Conservation (phyloP, 2,797 vertebrate genomes). For the Brachymystax lenok region DNA sequence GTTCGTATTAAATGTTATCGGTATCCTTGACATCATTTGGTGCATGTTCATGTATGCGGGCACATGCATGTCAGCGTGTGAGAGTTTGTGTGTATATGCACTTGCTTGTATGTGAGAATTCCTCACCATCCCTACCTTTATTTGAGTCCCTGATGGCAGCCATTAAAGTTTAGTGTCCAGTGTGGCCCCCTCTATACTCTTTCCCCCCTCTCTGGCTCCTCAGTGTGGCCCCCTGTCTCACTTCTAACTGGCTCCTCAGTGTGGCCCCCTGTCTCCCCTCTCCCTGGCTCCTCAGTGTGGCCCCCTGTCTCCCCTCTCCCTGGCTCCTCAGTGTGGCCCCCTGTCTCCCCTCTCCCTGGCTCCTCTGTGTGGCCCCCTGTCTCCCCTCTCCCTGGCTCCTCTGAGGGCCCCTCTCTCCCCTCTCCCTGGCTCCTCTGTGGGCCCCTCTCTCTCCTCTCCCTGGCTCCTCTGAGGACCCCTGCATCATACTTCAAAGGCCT, state of each 20-base stretch:
- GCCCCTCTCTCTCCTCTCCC: not conserved
- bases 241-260: too few relatives aligned
- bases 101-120: not conserved
- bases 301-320: not conserved
- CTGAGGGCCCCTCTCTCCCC: not conserved
- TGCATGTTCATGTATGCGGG: not conserved
- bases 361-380: not conserved
- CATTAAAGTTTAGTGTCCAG: constrained; percentile 60
- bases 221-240: too few relatives aligned
- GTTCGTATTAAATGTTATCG: not conserved
- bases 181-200: not conserved
- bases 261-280: too few relatives aligned
- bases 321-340: not conserved
- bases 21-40: not conserved
- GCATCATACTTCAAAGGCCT: constrained; percentile 50
- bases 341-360: too few relatives aligned
- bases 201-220: too few relatives aligned
- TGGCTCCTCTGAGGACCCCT: not conserved
- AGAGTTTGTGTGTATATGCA: not conserved
- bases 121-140: not conserved
- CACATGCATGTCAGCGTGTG: constrained; percentile 19
- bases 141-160: constrained; percentile 41
- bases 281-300: not conserved
- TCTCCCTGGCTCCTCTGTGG: too few relatives aligned
- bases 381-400: not conserved